A percentile compares a stretch with the other conserved stretches of the same genome.
These are phyloP conservation scores for Chrysopa pallens DNA, from an alignment of 1,140 invertebrate genomes.

Conservation along the genomic window DNA sequence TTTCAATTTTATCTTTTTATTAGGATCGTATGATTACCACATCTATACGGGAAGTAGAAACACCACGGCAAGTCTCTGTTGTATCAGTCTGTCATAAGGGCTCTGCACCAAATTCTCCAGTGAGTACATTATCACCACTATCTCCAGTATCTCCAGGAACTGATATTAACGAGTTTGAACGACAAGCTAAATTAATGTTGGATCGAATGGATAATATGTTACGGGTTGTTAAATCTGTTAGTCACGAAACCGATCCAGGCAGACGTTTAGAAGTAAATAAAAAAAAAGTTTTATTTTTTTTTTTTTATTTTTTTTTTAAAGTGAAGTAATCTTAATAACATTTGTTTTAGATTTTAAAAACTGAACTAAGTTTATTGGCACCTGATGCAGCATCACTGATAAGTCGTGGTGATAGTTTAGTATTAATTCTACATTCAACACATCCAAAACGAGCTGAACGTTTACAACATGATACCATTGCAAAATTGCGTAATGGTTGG, in stretches of 20 bases:
- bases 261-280: conserved; percentile 38
- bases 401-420: conserved; percentile 56
- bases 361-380: conserved; percentile 42
- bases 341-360: conserved; percentile 33
- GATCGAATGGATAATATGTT: conserved; percentile 46
- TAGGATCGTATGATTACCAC: too few relatives aligned
- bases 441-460: conserved; percentile 25
- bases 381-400: conserved; percentile 64
- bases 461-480: conserved; percentile 27
- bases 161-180: conserved; percentile 34
- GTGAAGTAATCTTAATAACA: too few relatives aligned
- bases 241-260: conserved; percentile 42
- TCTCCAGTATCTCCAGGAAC: conserved; percentile 14
- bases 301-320: too few relatives aligned
- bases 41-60: too few relatives aligned
- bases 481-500: conserved; percentile 34
- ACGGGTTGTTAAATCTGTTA: conserved; percentile 41
- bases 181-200: conserved; percentile 39
- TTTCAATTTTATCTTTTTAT: too few relatives aligned
- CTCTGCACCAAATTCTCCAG: too few relatives aligned
- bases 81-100: too few relatives aligned
- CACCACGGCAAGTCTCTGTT: too few relatives aligned
- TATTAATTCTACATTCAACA: conserved; percentile 37
- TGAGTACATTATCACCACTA: too few relatives aligned
- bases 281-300: background rate